phyloP scores from a whole-genome alignment of 2,113 vertebrate genomes.

The Chelonoidis abingdonii region DNA sequence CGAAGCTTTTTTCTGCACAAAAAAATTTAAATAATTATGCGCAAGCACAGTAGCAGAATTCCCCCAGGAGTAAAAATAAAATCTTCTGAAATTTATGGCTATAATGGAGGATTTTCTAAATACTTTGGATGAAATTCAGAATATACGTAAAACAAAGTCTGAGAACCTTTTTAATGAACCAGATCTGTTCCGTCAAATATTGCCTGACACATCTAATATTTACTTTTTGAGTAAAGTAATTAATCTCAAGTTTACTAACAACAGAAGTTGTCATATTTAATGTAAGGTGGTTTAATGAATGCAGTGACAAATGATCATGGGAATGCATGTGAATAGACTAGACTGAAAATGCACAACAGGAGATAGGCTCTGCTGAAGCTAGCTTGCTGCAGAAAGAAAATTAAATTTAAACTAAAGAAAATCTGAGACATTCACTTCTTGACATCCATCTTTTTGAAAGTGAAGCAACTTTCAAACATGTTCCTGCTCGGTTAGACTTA shows the following conservation, averaged over 20 bases:
- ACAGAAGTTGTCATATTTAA: not conserved
- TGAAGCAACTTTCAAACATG: not conserved
- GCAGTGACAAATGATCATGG: not conserved
- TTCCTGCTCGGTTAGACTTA: not conserved
- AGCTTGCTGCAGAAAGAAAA: not conserved
- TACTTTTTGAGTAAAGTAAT: not conserved
- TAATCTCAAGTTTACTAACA: not conserved
- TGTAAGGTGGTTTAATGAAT: not conserved
- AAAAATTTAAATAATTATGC: no score
- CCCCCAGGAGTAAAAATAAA: no score
- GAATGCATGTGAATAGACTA: not conserved
- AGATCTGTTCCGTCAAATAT: not conserved
- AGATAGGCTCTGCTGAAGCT: not conserved
- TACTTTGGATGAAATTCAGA: not conserved
- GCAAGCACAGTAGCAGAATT: no score
- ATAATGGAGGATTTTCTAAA: not conserved
- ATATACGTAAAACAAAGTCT: not conserved
- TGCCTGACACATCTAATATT: not conserved
- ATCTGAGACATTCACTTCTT: not conserved
- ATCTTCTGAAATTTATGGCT: not conserved
- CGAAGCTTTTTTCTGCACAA: no score
- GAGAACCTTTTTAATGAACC: not conserved
- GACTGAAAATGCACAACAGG: not conserved
- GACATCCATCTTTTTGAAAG: not conserved
- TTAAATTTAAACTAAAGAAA: not conserved